Percentiles rank a stretch among this genome's conserved stretches.
These are phyloP conservation scores for Peucedramus taeniatus DNA, from an alignment of 2,113 vertebrate genomes.

Conservation along the genomic window DNA sequence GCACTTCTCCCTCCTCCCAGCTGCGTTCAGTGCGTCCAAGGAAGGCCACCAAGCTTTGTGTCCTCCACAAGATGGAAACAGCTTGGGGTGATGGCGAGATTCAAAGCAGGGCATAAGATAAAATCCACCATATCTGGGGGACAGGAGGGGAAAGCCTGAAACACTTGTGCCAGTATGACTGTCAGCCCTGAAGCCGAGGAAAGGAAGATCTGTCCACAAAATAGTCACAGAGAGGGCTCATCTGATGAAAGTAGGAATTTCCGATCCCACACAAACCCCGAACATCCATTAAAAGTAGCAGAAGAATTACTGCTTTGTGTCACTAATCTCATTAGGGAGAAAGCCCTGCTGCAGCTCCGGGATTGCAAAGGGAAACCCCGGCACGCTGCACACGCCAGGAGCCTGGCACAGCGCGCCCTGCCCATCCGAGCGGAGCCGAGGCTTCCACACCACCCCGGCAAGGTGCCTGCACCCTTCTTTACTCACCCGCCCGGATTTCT, in stretches of 20 bases:
- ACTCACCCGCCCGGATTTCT: neutral
- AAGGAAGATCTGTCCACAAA: neutral
- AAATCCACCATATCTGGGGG: neutral
- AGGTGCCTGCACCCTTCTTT: neutral
- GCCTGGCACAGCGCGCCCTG: neutral
- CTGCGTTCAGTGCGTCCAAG: fast-evolving
- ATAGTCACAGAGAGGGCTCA: neutral
- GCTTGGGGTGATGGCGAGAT: fast-evolving
- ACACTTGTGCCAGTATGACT: neutral
- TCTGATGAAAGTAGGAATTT: constrained; percentile 16
- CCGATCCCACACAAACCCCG: constrained; percentile 12
- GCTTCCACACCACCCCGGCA: neutral
- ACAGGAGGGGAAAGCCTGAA: neutral
- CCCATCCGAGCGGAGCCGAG: fast-evolving
- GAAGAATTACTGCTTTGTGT: neutral
- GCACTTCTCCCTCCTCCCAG: neutral
- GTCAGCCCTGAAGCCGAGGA: neutral
- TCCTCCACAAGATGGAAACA: neutral
- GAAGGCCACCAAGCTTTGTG: fast-evolving
- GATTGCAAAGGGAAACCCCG: neutral
- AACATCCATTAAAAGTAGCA: constrained; percentile 7
- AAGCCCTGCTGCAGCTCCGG: neutral
- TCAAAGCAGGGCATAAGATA: neutral
- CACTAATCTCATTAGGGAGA: constrained; percentile 28
- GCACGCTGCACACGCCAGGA: neutral